Percentiles rank a stretch among this genome's conserved stretches.
These are phyloP conservation scores for Clarias macrocephalus DNA, from an alignment of 2,113 vertebrate genomes.

Conservation along the genomic window DNA sequence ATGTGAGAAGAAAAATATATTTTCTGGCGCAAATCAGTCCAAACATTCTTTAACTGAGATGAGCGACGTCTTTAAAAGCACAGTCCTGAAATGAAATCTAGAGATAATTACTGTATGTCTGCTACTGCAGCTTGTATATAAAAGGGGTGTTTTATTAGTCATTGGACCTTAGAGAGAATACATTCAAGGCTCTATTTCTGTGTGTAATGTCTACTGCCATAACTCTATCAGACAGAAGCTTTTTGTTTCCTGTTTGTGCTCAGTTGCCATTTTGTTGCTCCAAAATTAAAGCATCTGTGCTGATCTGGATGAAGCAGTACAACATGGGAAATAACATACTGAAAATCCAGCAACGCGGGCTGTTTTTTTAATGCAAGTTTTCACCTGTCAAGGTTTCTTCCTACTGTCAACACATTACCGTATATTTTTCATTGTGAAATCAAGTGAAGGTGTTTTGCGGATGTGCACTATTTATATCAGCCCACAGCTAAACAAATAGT, in stretches of 20 bases:
- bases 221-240: neutral
- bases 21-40: neutral
- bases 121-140: neutral
- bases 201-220: neutral
- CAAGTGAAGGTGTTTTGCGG: neutral
- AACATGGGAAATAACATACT: neutral
- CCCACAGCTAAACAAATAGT: neutral
- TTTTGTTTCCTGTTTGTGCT: neutral
- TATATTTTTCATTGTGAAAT: neutral
- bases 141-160: neutral
- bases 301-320: neutral
- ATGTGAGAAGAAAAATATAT: neutral
- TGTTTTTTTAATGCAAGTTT: neutral
- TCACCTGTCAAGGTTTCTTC: neutral
- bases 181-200: neutral
- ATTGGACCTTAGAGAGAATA: neutral
- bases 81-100: conserved; percentile 4
- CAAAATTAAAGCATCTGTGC: neutral
- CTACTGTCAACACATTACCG: neutral
- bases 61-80: neutral
- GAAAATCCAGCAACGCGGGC: neutral
- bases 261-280: neutral
- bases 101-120: neutral
- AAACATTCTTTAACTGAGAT: neutral
- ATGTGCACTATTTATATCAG: neutral